Evolutionary conservation across 2,888 invertebrate species (phyloP).

Genomic region (Athetis lepigone): DNA sequence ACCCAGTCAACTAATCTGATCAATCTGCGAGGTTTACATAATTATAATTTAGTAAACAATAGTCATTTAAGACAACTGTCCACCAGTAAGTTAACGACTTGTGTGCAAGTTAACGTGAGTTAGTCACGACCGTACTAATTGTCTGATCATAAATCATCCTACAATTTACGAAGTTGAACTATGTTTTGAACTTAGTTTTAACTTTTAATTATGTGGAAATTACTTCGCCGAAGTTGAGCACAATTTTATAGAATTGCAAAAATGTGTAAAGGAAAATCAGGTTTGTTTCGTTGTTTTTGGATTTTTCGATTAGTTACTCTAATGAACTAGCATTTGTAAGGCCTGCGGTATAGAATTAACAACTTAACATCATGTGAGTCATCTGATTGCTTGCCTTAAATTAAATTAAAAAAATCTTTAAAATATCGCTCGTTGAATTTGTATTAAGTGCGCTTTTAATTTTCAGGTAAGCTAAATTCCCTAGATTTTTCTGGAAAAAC

Average conservation of each 20-base stretch:
- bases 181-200: conserved; percentile 47
- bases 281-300: too few species aligned
- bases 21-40: background rate
- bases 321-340: too few species aligned
- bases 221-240: conserved; percentile 1
- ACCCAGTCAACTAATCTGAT: conserved; percentile 7
- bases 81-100: conserved; percentile 34
- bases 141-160: conserved; percentile 64
- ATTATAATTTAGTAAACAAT: conserved; percentile 24
- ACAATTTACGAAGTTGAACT: conserved; percentile 39
- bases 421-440: too few species aligned
- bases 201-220: conserved; percentile 43
- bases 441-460: too few species aligned
- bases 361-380: too few species aligned
- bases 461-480: too few species aligned
- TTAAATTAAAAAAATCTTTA: too few species aligned
- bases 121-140: conserved; percentile 70
- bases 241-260: background rate
- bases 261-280: too few species aligned
- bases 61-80: conserved; percentile 33
- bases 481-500: too few species aligned
- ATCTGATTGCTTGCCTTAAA: too few species aligned
- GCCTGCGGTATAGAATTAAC: too few species aligned
- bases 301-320: too few species aligned
- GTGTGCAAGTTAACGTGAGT: conserved; percentile 44